These are phyloP conservation scores for Chloroclystis v-ata DNA, from an alignment of 2,888 invertebrate genomes.

Conservation along the genomic window DNA sequence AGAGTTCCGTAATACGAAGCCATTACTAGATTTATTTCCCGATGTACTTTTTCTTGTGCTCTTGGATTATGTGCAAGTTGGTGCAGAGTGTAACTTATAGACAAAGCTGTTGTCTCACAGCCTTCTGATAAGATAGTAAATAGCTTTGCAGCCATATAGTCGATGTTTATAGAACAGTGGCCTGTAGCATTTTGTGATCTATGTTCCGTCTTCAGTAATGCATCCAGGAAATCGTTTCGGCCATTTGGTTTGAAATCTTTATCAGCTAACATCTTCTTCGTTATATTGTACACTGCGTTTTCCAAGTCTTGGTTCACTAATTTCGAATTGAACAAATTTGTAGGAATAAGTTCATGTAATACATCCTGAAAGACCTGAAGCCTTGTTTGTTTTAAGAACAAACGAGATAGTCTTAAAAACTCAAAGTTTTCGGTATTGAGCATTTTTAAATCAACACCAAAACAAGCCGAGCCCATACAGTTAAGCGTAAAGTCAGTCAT, in stretches of 20 bases:
- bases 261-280: slow-evolving; percentile 13
- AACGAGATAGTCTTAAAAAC: slow-evolving; percentile 14
- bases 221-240: slow-evolving; percentile 39
- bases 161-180: slow-evolving; percentile 6
- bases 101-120: slow-evolving; percentile 38
- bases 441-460: slow-evolving; percentile 32
- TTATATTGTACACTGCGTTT: slow-evolving; percentile 17
- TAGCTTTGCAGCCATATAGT: slow-evolving; percentile 33
- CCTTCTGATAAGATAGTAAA: slow-evolving; percentile 37
- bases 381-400: slow-evolving; percentile 17
- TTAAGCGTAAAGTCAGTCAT: slow-evolving; percentile 41
- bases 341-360: slow-evolving; percentile 17
- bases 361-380: slow-evolving; percentile 12
- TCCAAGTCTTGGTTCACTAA: slow-evolving; percentile 17
- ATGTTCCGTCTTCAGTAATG: slow-evolving; percentile 33
- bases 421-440: slow-evolving; percentile 10
- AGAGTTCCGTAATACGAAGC: slow-evolving; percentile 32
- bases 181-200: slow-evolving; percentile 1
- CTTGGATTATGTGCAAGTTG: slow-evolving; percentile 42
- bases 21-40: slow-evolving; percentile 41
- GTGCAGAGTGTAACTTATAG: slow-evolving; percentile 40
- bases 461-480: slow-evolving; percentile 41
- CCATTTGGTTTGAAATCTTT: slow-evolving; percentile 32
- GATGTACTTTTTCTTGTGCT: slow-evolving; percentile 41
- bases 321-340: slow-evolving; percentile 14